A percentile compares a stretch with the other conserved stretches of the same genome.
Conservation (phyloP, 2,113 vertebrate species). For the Ctenodactylus gundi region DNA sequence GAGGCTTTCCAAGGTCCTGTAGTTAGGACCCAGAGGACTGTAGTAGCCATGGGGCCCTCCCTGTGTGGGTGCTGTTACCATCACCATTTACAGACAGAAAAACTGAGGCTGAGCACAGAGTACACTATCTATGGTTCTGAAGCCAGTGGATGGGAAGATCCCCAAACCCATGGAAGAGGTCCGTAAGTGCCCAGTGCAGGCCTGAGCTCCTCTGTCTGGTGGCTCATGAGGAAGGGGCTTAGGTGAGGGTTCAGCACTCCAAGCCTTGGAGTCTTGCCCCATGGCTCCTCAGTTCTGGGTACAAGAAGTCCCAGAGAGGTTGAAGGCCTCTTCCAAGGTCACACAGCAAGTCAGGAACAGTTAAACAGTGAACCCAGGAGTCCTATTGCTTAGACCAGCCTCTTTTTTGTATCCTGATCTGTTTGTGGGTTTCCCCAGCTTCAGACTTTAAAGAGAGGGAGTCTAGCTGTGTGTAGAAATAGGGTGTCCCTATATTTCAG, state of each 20-base stretch:
- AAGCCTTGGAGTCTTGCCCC: not conserved
- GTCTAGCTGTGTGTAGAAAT: too few relatives aligned
- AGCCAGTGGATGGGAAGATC: not conserved
- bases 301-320: not conserved
- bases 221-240: not conserved
- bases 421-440: not conserved
- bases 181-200: not conserved
- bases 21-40: not conserved
- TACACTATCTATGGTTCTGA: not conserved
- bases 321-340: not conserved
- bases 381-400: not conserved
- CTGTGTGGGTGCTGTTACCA: not conserved
- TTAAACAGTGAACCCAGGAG: not conserved
- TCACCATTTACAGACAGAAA: not conserved
- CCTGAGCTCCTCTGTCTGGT: not conserved
- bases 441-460: not conserved
- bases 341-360: not conserved
- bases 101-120: not conserved
- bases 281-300: not conserved
- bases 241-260: not conserved
- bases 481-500: not conserved
- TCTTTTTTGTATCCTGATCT: not conserved
- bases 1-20: not conserved
- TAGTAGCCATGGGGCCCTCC: not conserved
- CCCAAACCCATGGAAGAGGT: not conserved